Evolutionary conservation across 2,113 vertebrate species (phyloP), one percentile per base, ranked within the genome.

Genomic region (Hemichromis elongatus): DNA sequence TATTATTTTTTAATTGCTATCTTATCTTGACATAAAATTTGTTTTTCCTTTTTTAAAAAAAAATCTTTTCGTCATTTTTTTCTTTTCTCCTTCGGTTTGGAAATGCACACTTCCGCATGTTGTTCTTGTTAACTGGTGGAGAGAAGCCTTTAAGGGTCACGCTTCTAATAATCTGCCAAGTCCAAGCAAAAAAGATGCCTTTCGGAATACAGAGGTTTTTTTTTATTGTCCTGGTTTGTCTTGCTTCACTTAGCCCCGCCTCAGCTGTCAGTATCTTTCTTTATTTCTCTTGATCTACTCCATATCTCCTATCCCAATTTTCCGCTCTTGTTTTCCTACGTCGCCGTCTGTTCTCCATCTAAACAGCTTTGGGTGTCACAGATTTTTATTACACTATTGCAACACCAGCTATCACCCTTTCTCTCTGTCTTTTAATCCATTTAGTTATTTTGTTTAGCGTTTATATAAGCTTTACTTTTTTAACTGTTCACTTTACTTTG

Each of bases 91-190:
- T 86, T 19, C 73, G 83, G 91, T 94, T 91, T 90, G 61, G 81
- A 88, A 88, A 95, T 92, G 91, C 90, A 45, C 88, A 92, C 84
- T 84, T 73, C 81, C 80, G 82, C 79, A 83, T 59, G 83, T 93
- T 95, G 90, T 91, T 90, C 93, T 96, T 90, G 92, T 91, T 94
- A 92, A 68, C 52, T 30, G 47, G 50, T 79, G 73, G 66, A 90
- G 70, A 85, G 77, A 80, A 89, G 86, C 81, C 37, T 89, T 63
- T 80, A 78, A 90, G 85, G 87, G 90, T 90, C 89, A 83, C 13
- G 14, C 73, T 30, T 90, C 50, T 91, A 83, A 87, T 90, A 89
- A 83, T 90, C 84, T 82, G 70, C 45, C 26, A 75, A 77, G 63
- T 88, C 77, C 63, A 3, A 33, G 45, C 6, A 73, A 82, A 52